phyloP scores from a whole-genome alignment of 2,797 vertebrate genomes.

The Muscicapa striata region DNA sequence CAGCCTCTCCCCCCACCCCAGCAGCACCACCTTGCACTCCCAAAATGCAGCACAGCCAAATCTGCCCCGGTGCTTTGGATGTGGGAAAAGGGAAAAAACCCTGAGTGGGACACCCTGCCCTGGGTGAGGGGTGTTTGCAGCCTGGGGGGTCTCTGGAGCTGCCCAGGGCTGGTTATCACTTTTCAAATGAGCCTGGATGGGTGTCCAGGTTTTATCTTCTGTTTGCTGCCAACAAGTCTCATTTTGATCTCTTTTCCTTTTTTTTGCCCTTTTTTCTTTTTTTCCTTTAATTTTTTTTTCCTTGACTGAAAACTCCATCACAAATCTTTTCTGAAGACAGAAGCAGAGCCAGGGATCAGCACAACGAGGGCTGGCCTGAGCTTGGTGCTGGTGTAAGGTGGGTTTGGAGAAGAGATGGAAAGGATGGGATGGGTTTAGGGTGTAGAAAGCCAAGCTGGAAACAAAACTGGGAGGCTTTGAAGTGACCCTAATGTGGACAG shows the following conservation, averaged over 20 bases:
- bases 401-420: neutral
- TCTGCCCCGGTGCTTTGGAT: neutral
- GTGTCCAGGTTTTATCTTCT: conserved; percentile 68
- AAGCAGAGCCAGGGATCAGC: conserved; percentile 4
- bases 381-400: rapidly evolving
- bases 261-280: neutral
- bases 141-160: conserved; percentile 79
- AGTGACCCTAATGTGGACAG: rapidly evolving
- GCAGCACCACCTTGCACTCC: neutral
- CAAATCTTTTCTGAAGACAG: conserved; percentile 58
- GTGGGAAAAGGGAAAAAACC: neutral
- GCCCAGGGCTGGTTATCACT: conserved; percentile 74
- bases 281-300: rapidly evolving
- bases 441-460: neutral
- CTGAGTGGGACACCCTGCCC: neutral
- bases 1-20: conserved; percentile 7
- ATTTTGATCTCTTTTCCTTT: neutral
- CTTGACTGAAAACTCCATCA: conserved; percentile 64
- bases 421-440: neutral
- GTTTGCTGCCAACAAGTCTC: conserved; percentile 72
- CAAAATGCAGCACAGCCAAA: neutral
- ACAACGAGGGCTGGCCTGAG: neutral
- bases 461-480: neutral
- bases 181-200: conserved; percentile 75
- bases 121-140: conserved; percentile 20